Evolutionary conservation across 2,797 vertebrate species (phyloP).

Genomic region (Discoglossus pictus): DNA sequence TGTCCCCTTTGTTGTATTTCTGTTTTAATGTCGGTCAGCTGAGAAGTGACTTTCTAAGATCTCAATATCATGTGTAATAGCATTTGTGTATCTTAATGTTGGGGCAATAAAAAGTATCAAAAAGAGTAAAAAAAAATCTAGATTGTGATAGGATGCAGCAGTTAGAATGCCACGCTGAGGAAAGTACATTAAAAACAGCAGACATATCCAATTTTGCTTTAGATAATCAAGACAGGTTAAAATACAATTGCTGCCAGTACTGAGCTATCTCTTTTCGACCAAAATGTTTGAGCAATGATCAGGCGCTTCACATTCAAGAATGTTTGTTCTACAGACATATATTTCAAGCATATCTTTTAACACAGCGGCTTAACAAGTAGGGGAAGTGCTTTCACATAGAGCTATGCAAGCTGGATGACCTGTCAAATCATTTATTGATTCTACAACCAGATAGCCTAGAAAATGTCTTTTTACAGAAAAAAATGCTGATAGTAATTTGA

Average conservation of each 20-base stretch:
- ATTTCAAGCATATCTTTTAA: constrained; percentile 66
- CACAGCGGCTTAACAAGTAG: constrained; percentile 61
- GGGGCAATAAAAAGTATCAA: constrained; percentile 26
- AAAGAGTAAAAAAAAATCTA: constrained; percentile 22
- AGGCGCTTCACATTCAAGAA: constrained; percentile 62
- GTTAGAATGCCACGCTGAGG: constrained; percentile 40
- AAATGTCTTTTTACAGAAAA: constrained; percentile 59
- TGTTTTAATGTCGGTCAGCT: constrained; percentile 11
- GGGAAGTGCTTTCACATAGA: constrained; percentile 53
- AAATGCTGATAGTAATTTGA: constrained; percentile 59
- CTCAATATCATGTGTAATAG: constrained; percentile 9
- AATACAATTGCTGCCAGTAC: constrained; percentile 51
- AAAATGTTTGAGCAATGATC: constrained; percentile 63
- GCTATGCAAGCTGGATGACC: constrained; percentile 57
- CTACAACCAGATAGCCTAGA: constrained; percentile 60
- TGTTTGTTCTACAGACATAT: constrained; percentile 67
- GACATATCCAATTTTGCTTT: constrained; percentile 50
- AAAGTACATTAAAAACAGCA: constrained; percentile 46
- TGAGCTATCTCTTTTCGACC: constrained; percentile 47
- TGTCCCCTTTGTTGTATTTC: constrained; percentile 1
- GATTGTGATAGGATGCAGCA: constrained; percentile 32
- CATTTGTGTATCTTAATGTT: constrained; percentile 25
- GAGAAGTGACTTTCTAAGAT: constrained; percentile 33
- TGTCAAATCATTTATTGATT: constrained; percentile 65
- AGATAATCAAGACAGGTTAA: constrained; percentile 53